phyloP scores from a whole-genome alignment of 2,797 vertebrate species.

The Gymnoscopelus microlampas region DNA sequence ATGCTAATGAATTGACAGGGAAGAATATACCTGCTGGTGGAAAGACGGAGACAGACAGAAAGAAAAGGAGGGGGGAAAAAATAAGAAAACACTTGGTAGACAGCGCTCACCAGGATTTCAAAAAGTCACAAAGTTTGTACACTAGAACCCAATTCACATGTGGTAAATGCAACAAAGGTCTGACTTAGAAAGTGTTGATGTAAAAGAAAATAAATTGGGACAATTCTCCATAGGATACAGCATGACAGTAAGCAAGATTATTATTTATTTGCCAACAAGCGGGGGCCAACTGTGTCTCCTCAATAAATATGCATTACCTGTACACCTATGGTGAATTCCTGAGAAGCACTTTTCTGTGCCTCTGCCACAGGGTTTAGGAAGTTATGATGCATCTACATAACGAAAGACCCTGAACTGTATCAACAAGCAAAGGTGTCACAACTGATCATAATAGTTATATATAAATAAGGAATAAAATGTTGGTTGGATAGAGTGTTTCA shows the following conservation, averaged over 20 bases:
- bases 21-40: constrained; percentile 63
- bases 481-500: constrained; percentile 32
- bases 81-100: constrained; percentile 64
- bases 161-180: constrained; percentile 69
- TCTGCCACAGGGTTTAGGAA: constrained; percentile 57
- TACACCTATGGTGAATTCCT: constrained; percentile 65
- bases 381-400: constrained; percentile 57
- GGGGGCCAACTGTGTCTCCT: constrained; percentile 53
- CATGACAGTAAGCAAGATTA: constrained; percentile 53
- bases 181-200: constrained; percentile 65
- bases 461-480: background rate
- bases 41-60: constrained; percentile 22
- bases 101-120: constrained; percentile 68
- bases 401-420: constrained; percentile 57
- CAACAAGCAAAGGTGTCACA: constrained; percentile 36
- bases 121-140: constrained; percentile 77
- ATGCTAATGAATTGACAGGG: constrained; percentile 79
- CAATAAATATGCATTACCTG: constrained; percentile 13
- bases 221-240: constrained; percentile 68
- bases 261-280: constrained; percentile 32
- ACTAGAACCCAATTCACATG: constrained; percentile 75
- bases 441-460: too few relatives aligned
- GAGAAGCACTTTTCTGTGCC: constrained; percentile 62
- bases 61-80: constrained; percentile 27
- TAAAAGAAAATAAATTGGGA: constrained; percentile 73